Base-by-base conservation (phyloP, 2,888 invertebrate species). In the Schrankia costaestrigalis region DNA sequence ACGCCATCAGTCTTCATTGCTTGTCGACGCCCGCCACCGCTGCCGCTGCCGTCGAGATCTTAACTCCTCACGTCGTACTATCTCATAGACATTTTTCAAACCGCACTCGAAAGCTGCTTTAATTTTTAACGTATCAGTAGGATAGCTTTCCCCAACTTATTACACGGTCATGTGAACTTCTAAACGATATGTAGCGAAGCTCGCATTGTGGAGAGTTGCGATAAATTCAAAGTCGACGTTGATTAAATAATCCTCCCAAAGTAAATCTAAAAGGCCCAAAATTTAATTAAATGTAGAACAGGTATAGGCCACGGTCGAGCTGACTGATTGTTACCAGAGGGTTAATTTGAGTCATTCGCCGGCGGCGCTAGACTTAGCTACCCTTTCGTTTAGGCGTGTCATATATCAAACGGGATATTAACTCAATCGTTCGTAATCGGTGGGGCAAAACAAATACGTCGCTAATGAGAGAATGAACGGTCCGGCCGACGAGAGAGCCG, bases 1-100 rank as follows among this genome's bases (percentile, higher is more conserved):
- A 84, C 79, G 84, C 82, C 84, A 85, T 87, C 85, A 85, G 79
- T 86, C 86, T 85, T 84, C 87, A 88, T 89, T 89, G 89, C 83
- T 84, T 89, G 88, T 89, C 88, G 83, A 74, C 88, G 76, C 82
- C 75, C 74, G 74, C 73, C 69, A 67, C 54, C 76, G 76, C 76
- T 70, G 56, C 56, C 47, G 42, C 61, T 60, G 53, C 58, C 50
- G 39, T 56, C 59, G 62, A 75, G 75, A 79, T 79, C 83, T 80
- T 82, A 82, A 82, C 82, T 81, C 76, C 72, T 78, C 76, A 72
- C 76, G 71, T 71, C 70, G 53, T 51, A 54, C 64, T 73, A 77
- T 76, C 74, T 71, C 46, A 47, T 55, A 62, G 59, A 71, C 69
- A 77, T 74, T 76, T 77, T 71, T 77, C 76, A 74, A 64, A 63